A percentile compares a stretch with the other conserved stretches of the same genome.
Evolutionary conservation across 2,797 vertebrate species (phyloP).

Genomic region (Sitta carolinensis): DNA sequence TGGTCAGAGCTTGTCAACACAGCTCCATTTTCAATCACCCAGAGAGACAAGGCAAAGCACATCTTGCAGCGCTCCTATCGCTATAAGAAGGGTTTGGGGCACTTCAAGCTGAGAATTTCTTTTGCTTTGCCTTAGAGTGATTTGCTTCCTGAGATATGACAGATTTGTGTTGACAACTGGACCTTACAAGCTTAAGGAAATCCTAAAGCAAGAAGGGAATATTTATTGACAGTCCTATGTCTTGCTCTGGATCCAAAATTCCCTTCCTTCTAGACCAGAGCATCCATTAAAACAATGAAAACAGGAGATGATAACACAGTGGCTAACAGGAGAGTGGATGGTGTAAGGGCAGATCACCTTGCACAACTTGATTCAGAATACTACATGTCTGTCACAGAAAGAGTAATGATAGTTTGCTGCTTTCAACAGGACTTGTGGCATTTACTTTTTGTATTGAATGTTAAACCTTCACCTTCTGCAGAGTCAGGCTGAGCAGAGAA

Average conservation of each 20-base stretch:
- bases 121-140: constrained; percentile 47
- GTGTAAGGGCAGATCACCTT: not conserved
- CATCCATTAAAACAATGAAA: not conserved
- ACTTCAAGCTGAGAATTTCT: constrained; percentile 30
- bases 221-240: constrained; percentile 12
- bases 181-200: constrained; percentile 21
- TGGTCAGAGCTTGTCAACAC: constrained; percentile 36
- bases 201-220: not conserved
- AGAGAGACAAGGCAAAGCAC: not conserved
- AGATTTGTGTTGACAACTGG: constrained; percentile 41
- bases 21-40: constrained; percentile 25
- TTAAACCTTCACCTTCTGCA: constrained; percentile 32
- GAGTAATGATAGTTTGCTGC: not conserved
- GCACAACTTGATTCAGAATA: constrained; percentile 14
- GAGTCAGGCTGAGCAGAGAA: not conserved
- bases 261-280: not conserved
- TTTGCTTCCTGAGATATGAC: constrained; percentile 38
- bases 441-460: constrained; percentile 52
- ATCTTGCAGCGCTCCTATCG: not conserved
- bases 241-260: not conserved
- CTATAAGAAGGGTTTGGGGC: constrained; percentile 7
- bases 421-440: constrained; percentile 5
- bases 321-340: not conserved
- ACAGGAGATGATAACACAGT: not conserved
- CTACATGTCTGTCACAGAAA: not conserved